A percentile compares a stretch with the other conserved stretches of the same genome.
phyloP scores from a whole-genome alignment of 2,797 vertebrate genomes.

The Sebastiscus tertius region DNA sequence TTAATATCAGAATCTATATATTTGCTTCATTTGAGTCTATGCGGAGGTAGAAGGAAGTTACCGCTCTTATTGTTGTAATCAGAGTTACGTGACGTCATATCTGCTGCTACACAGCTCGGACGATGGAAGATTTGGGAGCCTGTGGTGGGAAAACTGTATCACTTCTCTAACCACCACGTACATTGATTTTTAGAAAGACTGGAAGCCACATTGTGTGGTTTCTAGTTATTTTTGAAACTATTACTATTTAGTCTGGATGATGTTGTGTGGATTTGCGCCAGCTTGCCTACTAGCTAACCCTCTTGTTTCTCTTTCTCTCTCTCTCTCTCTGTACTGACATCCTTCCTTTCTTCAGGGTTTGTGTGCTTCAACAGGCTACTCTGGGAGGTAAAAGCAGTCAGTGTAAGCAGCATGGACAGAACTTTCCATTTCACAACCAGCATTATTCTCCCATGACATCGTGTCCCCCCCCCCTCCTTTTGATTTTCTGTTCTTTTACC shows the following conservation, averaged over 20 bases:
- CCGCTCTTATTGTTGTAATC: no score
- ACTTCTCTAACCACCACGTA: not conserved
- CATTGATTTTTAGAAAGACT: not conserved
- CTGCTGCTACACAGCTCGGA: no score
- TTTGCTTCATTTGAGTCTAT: no score
- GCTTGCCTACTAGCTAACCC: slow-evolving; percentile 50
- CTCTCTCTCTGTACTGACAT: slow-evolving; percentile 58
- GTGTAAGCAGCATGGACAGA: slow-evolving; percentile 62
- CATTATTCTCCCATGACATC: not conserved
- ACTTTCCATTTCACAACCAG: slow-evolving; percentile 40
- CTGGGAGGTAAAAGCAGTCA: slow-evolving; percentile 70
- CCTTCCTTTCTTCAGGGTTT: slow-evolving; percentile 57
- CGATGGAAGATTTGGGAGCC: no score
- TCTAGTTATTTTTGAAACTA: not conserved
- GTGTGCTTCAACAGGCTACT: slow-evolving; percentile 61
- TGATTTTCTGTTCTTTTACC: not conserved
- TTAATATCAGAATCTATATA: no score
- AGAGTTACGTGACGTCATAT: no score
- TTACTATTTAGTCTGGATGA: not conserved
- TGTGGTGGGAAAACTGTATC: not conserved
- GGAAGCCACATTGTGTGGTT: not conserved
- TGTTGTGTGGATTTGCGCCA: slow-evolving; percentile 5
- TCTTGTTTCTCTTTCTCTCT: slow-evolving; percentile 71
- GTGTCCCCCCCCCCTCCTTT: not conserved
- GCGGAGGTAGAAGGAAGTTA: no score